Base-by-base conservation (phyloP, 2,797 vertebrate genomes). In the Rachycentron canadum region DNA sequence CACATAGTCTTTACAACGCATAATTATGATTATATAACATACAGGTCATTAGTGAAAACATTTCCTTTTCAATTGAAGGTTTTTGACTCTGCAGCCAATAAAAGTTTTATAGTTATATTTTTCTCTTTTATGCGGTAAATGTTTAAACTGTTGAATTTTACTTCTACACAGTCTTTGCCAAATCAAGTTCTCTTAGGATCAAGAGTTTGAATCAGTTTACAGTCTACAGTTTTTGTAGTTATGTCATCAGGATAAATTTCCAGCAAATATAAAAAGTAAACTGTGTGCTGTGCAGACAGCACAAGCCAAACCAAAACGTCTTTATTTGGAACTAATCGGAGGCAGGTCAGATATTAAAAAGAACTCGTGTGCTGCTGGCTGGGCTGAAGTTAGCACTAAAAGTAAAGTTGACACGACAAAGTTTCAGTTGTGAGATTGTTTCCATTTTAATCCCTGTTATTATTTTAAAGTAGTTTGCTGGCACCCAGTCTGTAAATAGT, bases 401-500 rank as follows among this genome's bases (percentile, higher is more conserved):
- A 71, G 69, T 34, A n/a, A 65, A 53, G 59, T 71, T 10, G 61
- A 84, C 62, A 38, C 68, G 68, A 79, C 49, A 78, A 82, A 74
- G 70, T 82, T 79, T 81, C 16, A 32, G 67, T 76, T 9, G 4
- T 75, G 74, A 77, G 83, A 72, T 78, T 45, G 64, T 82, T 85
- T 79, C 69, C 75, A 67, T 73, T 78, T 69, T 62, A 87, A 86
- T 78, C 76, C 68, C 72, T 30, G 88, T 73, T 85, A 74, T 90
- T 83, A 76, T 86, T 85, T 85, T 61, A 61, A 78, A 89, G 81
- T 78, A 77, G 65, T 77, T 77, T 47, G 23, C 80, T 85, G 81
- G 71, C 82, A 62, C 65, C 19, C 34, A 0, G 12, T 78, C 72
- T 79, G 82, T 89, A 85, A 90, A 89, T 86, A 89, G 81, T 85